These are phyloP conservation scores for silkworm (Bombyx mori) DNA, from an alignment of 1,140 invertebrate genomes.

Conservation along the genomic window DNA sequence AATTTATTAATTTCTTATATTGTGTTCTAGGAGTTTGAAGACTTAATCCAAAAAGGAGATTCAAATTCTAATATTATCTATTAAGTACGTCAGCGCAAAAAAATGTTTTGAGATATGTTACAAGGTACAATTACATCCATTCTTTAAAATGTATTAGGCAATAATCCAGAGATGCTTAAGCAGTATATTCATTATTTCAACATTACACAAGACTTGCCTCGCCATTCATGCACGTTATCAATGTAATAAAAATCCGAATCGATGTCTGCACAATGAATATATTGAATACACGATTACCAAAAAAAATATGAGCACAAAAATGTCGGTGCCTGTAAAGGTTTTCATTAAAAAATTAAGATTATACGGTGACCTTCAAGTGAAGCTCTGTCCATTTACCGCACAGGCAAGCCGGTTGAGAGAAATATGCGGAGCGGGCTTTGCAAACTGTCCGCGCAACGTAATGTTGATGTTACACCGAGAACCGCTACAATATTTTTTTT, in stretches of 20 bases:
- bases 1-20: too few species aligned
- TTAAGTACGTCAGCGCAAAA: too few species aligned
- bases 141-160: neutral
- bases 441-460: neutral
- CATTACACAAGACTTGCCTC: constrained; percentile 11
- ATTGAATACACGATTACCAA: constrained; percentile 8
- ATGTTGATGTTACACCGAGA: neutral
- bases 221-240: constrained; percentile 6
- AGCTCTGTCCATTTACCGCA: too few species aligned
- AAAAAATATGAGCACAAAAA: constrained; percentile 12
- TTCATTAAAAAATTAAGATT: constrained; percentile 12
- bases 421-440: constrained; percentile 23
- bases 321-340: constrained; percentile 7
- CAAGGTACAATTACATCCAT: too few species aligned
- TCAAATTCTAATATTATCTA: too few species aligned
- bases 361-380: constrained; percentile 10
- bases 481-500: neutral
- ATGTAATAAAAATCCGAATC: constrained; percentile 8
- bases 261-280: constrained; percentile 7
- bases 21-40: too few species aligned
- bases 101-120: too few species aligned
- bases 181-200: constrained; percentile 9
- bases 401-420: constrained; percentile 16
- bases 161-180: constrained; percentile 6
- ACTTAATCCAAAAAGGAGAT: too few species aligned